A percentile compares a stretch with the other conserved stretches of the same genome.
Evolutionary conservation across 1,140 invertebrate species (phyloP).

Genomic region (Zaprionus capensis): DNA sequence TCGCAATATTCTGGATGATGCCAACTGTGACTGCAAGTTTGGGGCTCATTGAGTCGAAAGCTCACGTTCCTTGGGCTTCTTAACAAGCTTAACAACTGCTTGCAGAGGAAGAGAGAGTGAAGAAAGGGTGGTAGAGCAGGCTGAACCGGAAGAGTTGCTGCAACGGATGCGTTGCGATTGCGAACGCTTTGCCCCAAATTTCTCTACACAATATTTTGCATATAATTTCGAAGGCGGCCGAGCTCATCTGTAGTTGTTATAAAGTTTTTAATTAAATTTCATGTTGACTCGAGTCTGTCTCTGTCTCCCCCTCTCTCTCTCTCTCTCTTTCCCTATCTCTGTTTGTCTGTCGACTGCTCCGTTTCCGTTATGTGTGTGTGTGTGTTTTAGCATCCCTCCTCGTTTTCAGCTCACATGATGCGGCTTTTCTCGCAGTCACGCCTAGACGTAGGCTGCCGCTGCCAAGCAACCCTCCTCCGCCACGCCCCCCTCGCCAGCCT

Average conservation of each 20-base stretch:
- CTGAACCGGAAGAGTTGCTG: constrained; percentile 8
- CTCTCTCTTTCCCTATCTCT: not conserved
- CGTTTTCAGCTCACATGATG: constrained; percentile 1
- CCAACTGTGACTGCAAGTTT: constrained; percentile 37
- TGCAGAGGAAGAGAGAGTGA: not conserved
- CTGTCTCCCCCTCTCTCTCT: not conserved
- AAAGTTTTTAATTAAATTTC: constrained; percentile 82
- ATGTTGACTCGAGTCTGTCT: constrained; percentile 56
- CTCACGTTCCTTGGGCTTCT: constrained; percentile 26
- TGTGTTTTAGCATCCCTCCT: not conserved
- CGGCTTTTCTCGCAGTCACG: constrained; percentile 1
- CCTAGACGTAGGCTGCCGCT: constrained; percentile 6
- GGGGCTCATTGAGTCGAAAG: constrained; percentile 51
- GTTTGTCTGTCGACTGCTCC: constrained; percentile 23
- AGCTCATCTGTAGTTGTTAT: constrained; percentile 67
- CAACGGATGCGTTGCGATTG: constrained; percentile 21
- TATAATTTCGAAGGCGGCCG: constrained; percentile 49
- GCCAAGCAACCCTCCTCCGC: constrained; percentile 2
- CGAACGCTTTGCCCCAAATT: not conserved
- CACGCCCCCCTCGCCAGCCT: not conserved
- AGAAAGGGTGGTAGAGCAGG: not conserved
- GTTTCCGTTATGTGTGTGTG: constrained; percentile 53
- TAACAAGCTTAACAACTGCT: constrained; percentile 18
- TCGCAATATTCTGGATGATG: constrained; percentile 44
- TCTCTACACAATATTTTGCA: constrained; percentile 51